Conservation (phyloP, 2,888 invertebrate species). For the Cataglyphis altisquamis region DNA sequence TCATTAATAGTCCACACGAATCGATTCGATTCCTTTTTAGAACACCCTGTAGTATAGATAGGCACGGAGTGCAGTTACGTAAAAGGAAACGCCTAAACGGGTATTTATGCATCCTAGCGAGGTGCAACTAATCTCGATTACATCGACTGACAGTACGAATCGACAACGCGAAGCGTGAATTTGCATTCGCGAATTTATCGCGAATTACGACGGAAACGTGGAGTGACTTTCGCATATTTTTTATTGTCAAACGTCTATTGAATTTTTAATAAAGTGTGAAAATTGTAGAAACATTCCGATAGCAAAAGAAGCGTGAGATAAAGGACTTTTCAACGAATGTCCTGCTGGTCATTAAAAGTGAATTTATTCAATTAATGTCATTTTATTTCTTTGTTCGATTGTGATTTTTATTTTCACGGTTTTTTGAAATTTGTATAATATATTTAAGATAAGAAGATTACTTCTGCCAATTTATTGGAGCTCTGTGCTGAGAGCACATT, state of each 20-base stretch:
- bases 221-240: conserved; percentile 16
- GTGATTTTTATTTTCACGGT: not conserved
- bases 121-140: conserved; percentile 9
- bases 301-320: not conserved
- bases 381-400: not conserved
- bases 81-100: conserved; percentile 16
- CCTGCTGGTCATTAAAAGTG: not conserved
- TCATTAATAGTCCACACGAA: not conserved
- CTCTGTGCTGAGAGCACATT: not conserved
- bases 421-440: conserved; percentile 1
- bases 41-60: not conserved
- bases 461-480: not conserved
- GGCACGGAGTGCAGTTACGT: conserved; percentile 10
- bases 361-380: not conserved
- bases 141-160: conserved; percentile 27
- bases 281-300: not conserved
- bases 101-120: not conserved
- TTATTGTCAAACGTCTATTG: not conserved
- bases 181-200: conserved; percentile 2
- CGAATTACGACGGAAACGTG: conserved; percentile 13
- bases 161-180: conserved; percentile 29
- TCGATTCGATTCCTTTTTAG: conserved; percentile 1
- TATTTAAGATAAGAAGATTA: not conserved
- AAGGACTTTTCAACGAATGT: not conserved
- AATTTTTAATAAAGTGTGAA: conserved; percentile 24